Conservation (phyloP, 2,797 vertebrate genomes). For the Hylomyscus alleni region DNA sequence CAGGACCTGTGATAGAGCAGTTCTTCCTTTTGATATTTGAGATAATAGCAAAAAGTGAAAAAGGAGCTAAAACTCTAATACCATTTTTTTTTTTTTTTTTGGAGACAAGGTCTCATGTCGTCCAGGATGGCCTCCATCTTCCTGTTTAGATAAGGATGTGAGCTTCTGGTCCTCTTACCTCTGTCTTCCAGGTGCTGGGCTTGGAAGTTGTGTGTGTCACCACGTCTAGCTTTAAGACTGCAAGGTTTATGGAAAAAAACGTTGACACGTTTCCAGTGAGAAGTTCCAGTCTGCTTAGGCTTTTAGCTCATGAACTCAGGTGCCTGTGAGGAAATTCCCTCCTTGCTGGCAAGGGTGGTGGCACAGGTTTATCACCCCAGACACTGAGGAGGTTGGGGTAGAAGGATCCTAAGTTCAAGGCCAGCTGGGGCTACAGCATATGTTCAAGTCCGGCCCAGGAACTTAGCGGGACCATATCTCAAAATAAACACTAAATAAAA, state of each 20-base stretch:
- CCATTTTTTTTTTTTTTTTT: background rate
- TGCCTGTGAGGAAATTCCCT: background rate
- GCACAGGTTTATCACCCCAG: too few relatives aligned
- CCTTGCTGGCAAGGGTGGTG: background rate
- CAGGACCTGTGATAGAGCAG: background rate
- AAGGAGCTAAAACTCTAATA: background rate
- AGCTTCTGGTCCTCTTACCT: background rate
- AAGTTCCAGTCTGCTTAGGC: background rate
- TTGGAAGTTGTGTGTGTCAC: background rate
- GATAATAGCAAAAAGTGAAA: background rate
- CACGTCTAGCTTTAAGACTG: background rate
- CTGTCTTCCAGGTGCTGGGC: background rate
- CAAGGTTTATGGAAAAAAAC: slow-evolving; percentile 30
- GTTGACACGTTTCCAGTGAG: background rate
- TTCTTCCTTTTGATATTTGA: slow-evolving; percentile 21
- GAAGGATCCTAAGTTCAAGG: background rate
- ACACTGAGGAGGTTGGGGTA: background rate
- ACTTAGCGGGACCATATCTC: background rate
- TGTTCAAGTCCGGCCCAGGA: background rate
- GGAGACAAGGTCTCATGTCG: background rate
- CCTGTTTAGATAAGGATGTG: background rate
- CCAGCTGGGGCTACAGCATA: background rate
- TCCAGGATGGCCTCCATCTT: background rate
- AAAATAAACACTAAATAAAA: background rate
- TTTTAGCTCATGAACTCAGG: background rate